Base-by-base conservation (phyloP, 2,113 vertebrate species). In the Arenaria interpres region DNA sequence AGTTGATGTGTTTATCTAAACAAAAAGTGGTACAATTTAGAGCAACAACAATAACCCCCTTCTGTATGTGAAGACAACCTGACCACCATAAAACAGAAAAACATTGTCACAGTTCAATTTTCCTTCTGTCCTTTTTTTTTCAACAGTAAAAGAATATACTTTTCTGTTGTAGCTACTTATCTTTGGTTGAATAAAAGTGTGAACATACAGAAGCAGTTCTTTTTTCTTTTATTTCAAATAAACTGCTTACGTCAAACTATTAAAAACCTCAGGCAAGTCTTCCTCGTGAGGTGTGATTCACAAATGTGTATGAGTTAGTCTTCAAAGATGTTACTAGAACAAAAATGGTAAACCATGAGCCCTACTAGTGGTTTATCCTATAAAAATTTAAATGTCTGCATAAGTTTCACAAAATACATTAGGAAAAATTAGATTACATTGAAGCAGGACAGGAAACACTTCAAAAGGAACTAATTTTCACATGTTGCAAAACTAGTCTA, bases 201-300 rank as follows among this genome's bases (percentile, higher is more conserved):
- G 16, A 86, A 35, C 16, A 56, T 37, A 60, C 3, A 86, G 67
- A 86, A 94, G 12, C 7, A 30, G 15, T 16, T 68, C 3, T 68
- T 96, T 93, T 78, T 77, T 53, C 24, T 77, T 27, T 20, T 93
- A 53, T 87, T 93, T 84, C 45, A 22, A 54, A 53, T 50, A 64
- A 94, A 11, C 18, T 71, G 53, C 37, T 59, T 50, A 50, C 32
- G 22, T 89, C 46, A 84, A 89, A 87, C 37, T 87, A 60, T 84
- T 85, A 63, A 91, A 94, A 93, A 87, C 41, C 59, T 91, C 59
- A 81, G 63, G 16, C 30, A 80, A 97, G n/a, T 41, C 30, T 71
- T 77, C 91, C 73, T 69, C 69, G 43, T 63, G 68, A 77, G 45
- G 24, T 71, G 14, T 66, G 73, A 84, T 93, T 89, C 45, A 74